Evolutionary conservation across 2,888 invertebrate genomes (phyloP).

Genomic region (Lasioglossum malachurum): DNA sequence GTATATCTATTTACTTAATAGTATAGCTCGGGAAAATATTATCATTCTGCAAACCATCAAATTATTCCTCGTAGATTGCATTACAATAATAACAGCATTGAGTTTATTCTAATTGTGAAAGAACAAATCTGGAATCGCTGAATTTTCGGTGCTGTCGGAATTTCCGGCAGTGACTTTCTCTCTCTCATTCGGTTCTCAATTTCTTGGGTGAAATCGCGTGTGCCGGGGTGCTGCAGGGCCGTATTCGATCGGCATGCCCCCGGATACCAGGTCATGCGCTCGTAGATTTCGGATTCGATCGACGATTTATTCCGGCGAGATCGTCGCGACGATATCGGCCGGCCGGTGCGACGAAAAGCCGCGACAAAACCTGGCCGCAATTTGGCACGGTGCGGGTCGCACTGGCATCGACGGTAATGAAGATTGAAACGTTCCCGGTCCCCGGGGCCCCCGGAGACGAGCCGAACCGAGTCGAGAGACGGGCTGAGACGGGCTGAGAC

Average conservation of each 20-base stretch:
- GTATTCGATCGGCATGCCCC: background rate
- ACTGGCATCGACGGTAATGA: conserved; percentile 70
- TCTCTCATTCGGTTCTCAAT: background rate
- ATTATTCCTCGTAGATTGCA: background rate
- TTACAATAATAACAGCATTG: background rate
- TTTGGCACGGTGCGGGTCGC: conserved; percentile 57
- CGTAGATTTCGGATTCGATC: background rate
- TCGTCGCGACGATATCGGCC: conserved; percentile 40
- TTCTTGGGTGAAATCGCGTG: background rate
- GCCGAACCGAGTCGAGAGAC: conserved; percentile 45
- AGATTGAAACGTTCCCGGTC: conserved; percentile 77
- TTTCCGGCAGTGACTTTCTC: background rate
- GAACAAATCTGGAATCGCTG: too few relatives aligned
- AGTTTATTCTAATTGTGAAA: background rate
- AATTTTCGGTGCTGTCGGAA: background rate
- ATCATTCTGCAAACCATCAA: background rate
- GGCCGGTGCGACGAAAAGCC: conserved; percentile 36
- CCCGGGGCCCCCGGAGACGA: conserved; percentile 64
- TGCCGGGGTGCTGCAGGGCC: background rate
- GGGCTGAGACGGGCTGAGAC: background rate
- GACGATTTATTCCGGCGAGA: conserved; percentile 50
- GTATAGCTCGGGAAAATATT: background rate
- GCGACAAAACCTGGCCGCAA: conserved; percentile 62
- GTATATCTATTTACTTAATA: background rate
- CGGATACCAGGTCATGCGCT: background rate